A percentile compares a stretch with the other conserved stretches of the same genome.
phyloP scores from a whole-genome alignment of 2,888 invertebrate genomes.

The Polydrusus tereticollis region DNA sequence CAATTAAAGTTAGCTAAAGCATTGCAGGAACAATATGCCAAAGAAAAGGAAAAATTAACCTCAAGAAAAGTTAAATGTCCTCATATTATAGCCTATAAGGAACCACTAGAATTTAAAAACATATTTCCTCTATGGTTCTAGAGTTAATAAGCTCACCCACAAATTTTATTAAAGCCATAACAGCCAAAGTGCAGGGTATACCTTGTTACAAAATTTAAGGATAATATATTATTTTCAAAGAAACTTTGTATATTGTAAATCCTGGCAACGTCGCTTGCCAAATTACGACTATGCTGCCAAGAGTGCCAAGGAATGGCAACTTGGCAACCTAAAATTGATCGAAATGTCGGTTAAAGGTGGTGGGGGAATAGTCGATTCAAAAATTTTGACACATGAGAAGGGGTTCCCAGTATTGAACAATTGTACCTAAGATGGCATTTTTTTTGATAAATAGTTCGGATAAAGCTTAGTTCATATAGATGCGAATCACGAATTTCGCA shows the following conservation, averaged over 20 bases:
- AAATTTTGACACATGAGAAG: conserved; percentile 31
- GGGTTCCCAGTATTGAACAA: too few relatives aligned
- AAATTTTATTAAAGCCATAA: too few relatives aligned
- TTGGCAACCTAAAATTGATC: neutral
- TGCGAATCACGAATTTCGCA: too few relatives aligned
- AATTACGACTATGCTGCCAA: too few relatives aligned
- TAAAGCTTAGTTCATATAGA: too few relatives aligned
- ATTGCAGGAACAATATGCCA: conserved; percentile 49
- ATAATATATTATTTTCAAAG: too few relatives aligned
- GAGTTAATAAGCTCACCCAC: neutral
- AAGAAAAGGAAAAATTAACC: conserved; percentile 42
- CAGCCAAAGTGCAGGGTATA: too few relatives aligned
- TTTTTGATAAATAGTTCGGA: too few relatives aligned
- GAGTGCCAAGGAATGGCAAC: neutral
- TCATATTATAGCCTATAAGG: conserved; percentile 48
- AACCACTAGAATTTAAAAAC: conserved; percentile 54
- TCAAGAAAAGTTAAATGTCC: conserved; percentile 37
- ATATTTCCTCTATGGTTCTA: conserved; percentile 54
- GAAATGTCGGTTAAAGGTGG: conserved; percentile 30
- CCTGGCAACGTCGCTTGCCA: too few relatives aligned
- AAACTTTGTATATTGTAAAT: too few relatives aligned
- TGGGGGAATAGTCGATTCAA: conserved; percentile 29
- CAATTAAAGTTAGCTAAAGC: conserved; percentile 48
- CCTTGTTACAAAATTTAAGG: too few relatives aligned
- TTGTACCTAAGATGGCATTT: too few relatives aligned